phyloP scores from a whole-genome alignment of 2,888 invertebrate species.

The Myathropa florea region DNA sequence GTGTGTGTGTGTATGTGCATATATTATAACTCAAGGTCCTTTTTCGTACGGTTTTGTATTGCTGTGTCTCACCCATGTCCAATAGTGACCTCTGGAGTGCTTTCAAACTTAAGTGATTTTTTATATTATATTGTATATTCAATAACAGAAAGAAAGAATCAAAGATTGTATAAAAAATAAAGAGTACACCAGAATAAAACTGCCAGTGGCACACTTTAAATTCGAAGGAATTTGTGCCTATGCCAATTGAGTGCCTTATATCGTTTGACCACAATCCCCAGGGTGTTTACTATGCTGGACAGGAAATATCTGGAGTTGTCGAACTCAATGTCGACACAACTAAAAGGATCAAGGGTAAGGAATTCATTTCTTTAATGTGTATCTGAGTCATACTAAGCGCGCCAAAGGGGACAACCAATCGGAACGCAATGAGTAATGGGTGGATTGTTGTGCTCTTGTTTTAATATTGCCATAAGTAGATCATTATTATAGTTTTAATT shows the following conservation, averaged over 20 bases:
- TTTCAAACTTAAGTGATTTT: conserved; percentile 38
- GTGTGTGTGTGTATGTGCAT: conserved; percentile 45
- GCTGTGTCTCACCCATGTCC: conserved; percentile 60
- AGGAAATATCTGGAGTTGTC: conserved; percentile 80
- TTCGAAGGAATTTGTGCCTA: conserved; percentile 73
- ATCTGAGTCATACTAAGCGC: conserved; percentile 46
- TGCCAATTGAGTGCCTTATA: conserved; percentile 81
- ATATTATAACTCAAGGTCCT: conserved; percentile 58
- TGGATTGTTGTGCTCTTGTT: conserved; percentile 18
- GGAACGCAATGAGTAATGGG: background rate
- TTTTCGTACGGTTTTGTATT: conserved; percentile 36
- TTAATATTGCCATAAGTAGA: conserved; percentile 17
- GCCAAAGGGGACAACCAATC: conserved; percentile 26
- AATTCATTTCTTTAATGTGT: background rate
- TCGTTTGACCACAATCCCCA: conserved; percentile 80
- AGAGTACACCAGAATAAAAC: conserved; percentile 1
- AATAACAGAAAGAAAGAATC: background rate
- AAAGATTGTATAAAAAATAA: conserved; percentile 4
- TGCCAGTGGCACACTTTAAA: conserved; percentile 45
- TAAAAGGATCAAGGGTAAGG: conserved; percentile 79
- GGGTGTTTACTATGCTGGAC: conserved; percentile 81
- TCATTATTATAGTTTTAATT: background rate
- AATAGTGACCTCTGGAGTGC: conserved; percentile 63
- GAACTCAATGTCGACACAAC: conserved; percentile 80
- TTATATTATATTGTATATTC: conserved; percentile 6